Percentiles rank a stretch among this genome's conserved stretches.
Conservation (phyloP, 1,140 invertebrate genomes). For the Aphelenchoides avenae region DNA sequence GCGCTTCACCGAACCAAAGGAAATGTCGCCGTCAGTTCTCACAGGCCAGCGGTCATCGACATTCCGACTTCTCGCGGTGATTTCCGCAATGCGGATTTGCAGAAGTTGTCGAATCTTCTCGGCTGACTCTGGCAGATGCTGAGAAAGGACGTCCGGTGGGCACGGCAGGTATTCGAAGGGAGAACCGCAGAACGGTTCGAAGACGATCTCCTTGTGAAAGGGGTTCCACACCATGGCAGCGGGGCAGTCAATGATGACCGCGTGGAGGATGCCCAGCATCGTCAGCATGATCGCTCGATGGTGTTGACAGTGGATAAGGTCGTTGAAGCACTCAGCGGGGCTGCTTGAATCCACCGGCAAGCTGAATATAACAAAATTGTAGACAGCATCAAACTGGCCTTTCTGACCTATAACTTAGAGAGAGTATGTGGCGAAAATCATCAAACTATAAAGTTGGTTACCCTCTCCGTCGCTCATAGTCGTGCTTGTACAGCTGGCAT, state of each 20-base stretch:
- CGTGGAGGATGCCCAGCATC: constrained; percentile 42
- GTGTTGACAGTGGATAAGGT: constrained; percentile 42
- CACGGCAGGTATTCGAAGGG: constrained; percentile 38
- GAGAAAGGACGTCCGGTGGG: constrained; percentile 16
- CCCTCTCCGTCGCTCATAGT: constrained; percentile 35
- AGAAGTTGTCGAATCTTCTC: constrained; percentile 20
- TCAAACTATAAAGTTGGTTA: constrained; percentile 19
- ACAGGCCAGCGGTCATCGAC: constrained; percentile 47
- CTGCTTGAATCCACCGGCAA: too few species aligned
- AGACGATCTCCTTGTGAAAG: constrained; percentile 23
- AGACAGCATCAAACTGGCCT: too few species aligned
- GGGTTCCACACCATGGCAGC: constrained; percentile 44
- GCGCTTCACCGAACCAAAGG: too few species aligned
- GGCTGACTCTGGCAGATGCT: constrained; percentile 33
- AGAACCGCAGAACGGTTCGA: constrained; percentile 41
- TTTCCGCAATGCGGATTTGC: constrained; percentile 31
- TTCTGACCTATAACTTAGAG: too few species aligned
- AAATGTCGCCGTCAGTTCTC: too few species aligned
- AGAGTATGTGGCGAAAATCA: constrained; percentile 6
- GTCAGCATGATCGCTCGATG: constrained; percentile 35
- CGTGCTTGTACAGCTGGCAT: constrained; percentile 32
- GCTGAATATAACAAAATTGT: neutral
- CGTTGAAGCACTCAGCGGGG: constrained; percentile 38
- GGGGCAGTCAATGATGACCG: constrained; percentile 45
- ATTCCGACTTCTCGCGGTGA: constrained; percentile 28